Base-by-base conservation (phyloP, 1,140 invertebrate species). In the Drosophila sturtevanti region DNA sequence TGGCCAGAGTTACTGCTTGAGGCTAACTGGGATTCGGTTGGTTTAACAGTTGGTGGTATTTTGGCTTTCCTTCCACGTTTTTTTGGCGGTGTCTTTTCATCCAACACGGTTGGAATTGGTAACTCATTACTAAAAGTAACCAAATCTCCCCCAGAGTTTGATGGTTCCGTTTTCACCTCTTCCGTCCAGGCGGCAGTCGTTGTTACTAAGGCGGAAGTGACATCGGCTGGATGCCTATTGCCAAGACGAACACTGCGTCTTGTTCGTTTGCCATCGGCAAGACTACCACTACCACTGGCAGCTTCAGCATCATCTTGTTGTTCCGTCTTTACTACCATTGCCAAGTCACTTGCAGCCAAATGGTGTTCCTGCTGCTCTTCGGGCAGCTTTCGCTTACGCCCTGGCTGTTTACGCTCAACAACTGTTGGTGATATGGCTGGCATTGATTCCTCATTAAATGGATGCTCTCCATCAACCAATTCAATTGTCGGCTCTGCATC, bases 21-120 rank as follows among this genome's bases (percentile, higher is more conserved):
- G 37, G 58, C 48, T 34, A 58, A 34, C 1, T 41, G 52, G 11
- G 64, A 16, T 24, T 65, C 60, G 0, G 59, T 3, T 11, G 41
- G 41, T 9, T 68, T 67, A 1, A 60, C 27, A 1, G 55, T 51
- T 1, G 65, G 64, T 10, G 58, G 70, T 14, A 89, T 61, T 59
- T 91, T 91, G 0, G 90, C 86, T 34, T 91, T 91, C n/a, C 90
- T 80, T 4, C 90, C 90, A 2, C 90, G 78, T 18, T 91, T 91
- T 21, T 91, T 91, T 10, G 90, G 90, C 34, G 90, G 90, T 18
- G 90, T 90, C 59, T 91, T 91, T n/a, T 91, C 90, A 35, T 89
- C 80, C 7, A 82, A 22, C 12, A 58, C 35, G 0, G 37, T 56
- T 0, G 55, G 51, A 0, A 68, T 9, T 7, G 55, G 14, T 0